Percentiles rank a stretch among this genome's conserved stretches.
These are phyloP conservation scores for Orchesella flavescens DNA, from an alignment of 2,888 invertebrate genomes.

Conservation along the genomic window DNA sequence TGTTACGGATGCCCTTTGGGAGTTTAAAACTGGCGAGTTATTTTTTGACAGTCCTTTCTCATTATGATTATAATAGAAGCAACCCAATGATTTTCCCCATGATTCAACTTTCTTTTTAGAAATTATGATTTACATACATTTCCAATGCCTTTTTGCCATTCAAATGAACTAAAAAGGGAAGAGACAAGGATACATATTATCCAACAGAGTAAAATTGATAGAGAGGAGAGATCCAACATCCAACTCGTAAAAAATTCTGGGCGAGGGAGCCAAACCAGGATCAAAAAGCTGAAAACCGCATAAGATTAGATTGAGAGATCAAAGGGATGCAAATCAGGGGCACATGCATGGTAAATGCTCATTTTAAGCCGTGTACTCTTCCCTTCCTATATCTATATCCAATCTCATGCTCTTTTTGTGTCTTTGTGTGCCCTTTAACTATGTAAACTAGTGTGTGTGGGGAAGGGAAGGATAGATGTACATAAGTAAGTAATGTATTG, in stretches of 20 bases:
- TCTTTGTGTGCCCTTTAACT: conserved; percentile 40
- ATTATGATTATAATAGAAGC: no score
- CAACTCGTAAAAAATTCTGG: conserved; percentile 38
- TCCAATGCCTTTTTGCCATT: no score
- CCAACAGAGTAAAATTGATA: conserved; percentile 31
- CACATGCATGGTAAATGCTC: conserved; percentile 53
- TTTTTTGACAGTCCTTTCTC: no score
- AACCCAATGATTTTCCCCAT: no score
- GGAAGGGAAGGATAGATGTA: background rate
- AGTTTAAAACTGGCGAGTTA: no score
- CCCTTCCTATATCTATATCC: background rate
- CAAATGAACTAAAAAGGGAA: no score
- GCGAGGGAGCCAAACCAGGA: conserved; percentile 61
- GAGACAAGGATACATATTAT: no score
- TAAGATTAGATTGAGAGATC: conserved; percentile 71
- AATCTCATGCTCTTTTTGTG: background rate
- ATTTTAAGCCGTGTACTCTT: background rate
- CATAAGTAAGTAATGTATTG: no score
- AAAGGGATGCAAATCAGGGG: conserved; percentile 72
- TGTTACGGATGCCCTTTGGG: no score
- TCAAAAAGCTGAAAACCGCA: conserved; percentile 70
- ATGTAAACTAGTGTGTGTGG: conserved; percentile 26
- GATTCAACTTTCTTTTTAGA: no score
- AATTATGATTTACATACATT: no score
- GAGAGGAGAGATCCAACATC: conserved; percentile 9